Conservation (phyloP, 2,797 vertebrate genomes). For the Ptychobarbus kaznakovi region DNA sequence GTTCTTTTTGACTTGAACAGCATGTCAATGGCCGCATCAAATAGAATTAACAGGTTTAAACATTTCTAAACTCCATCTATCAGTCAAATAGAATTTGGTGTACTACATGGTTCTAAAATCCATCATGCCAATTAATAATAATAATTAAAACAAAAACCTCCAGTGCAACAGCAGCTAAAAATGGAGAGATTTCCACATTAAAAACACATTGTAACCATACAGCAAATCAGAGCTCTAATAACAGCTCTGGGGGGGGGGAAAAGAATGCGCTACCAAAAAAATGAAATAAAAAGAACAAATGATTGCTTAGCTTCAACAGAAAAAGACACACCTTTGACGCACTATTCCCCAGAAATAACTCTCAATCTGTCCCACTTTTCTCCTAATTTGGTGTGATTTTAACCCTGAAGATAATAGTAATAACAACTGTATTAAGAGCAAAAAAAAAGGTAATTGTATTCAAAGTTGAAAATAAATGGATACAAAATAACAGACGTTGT, state of each 20-base stretch:
- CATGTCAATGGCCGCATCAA: not conserved
- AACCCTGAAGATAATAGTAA: conserved; percentile 77
- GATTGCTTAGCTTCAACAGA: conserved; percentile 59
- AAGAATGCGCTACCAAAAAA: conserved; percentile 60
- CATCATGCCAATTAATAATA: conserved; percentile 58
- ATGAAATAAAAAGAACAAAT: conserved; percentile 57
- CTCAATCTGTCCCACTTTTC: conserved; percentile 38
- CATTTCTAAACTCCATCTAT: conserved; percentile 40
- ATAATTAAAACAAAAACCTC: conserved; percentile 64
- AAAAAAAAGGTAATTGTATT: conserved; percentile 16
- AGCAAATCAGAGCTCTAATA: conserved; percentile 71
- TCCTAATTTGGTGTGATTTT: conserved; percentile 81
- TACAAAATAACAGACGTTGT: conserved; percentile 49
- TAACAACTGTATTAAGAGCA: conserved; percentile 47
- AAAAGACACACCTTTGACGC: conserved; percentile 65
- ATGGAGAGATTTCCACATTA: conserved; percentile 42
- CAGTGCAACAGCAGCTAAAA: conserved; percentile 78
- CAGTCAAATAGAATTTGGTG: conserved; percentile 35
- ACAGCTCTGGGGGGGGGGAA: conserved; percentile 26
- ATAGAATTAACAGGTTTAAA: conserved; percentile 21
- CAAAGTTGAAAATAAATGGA: conserved; percentile 5
- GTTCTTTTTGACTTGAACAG: conserved; percentile 13
- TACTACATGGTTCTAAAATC: conserved; percentile 35
- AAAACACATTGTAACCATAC: conserved; percentile 66
- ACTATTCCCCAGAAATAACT: conserved; percentile 37